Percentiles rank a stretch among this genome's conserved stretches.
Conservation (phyloP, 2,113 vertebrate species). For the Mola mola region DNA sequence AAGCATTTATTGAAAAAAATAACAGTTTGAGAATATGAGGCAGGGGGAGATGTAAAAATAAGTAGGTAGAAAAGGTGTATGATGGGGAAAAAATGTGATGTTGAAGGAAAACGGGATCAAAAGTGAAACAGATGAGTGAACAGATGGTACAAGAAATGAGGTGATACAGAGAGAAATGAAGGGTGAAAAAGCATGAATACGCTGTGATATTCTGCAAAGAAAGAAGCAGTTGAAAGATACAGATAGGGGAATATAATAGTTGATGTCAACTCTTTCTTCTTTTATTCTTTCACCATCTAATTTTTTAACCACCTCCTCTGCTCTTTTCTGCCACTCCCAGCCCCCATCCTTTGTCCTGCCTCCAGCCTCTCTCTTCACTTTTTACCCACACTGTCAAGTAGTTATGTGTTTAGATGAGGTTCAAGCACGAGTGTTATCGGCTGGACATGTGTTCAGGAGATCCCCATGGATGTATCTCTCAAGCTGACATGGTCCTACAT, state of each 20-base stretch:
- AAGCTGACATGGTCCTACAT: conserved; percentile 53
- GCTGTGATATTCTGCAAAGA: conserved; percentile 45
- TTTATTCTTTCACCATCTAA: conserved; percentile 7
- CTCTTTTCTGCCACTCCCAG: conserved; percentile 48
- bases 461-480: conserved; percentile 23
- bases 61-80: conserved; percentile 16
- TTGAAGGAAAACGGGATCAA: conserved; percentile 47
- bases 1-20: conserved; percentile 9
- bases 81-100: conserved; percentile 17
- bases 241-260: conserved; percentile 22
- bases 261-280: conserved; percentile 35
- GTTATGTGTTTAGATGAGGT: conserved; percentile 57
- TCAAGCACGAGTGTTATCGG: too few relatives aligned
- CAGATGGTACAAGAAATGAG: conserved; percentile 62
- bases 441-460: conserved; percentile 30
- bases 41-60: background rate
- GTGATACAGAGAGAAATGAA: conserved; percentile 56
- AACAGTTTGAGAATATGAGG: conserved; percentile 7
- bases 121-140: conserved; percentile 68
- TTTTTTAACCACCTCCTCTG: conserved; percentile 35
- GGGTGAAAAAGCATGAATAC: conserved; percentile 54
- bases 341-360: conserved; percentile 69
- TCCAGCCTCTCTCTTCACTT: conserved; percentile 37
- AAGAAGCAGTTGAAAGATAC: conserved; percentile 29
- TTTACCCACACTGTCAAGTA: conserved; percentile 39